A percentile compares a stretch with the other conserved stretches of the same genome.
These are phyloP conservation scores for Amaurobius ferox DNA, from an alignment of 2,888 invertebrate genomes.

Conservation along the genomic window DNA sequence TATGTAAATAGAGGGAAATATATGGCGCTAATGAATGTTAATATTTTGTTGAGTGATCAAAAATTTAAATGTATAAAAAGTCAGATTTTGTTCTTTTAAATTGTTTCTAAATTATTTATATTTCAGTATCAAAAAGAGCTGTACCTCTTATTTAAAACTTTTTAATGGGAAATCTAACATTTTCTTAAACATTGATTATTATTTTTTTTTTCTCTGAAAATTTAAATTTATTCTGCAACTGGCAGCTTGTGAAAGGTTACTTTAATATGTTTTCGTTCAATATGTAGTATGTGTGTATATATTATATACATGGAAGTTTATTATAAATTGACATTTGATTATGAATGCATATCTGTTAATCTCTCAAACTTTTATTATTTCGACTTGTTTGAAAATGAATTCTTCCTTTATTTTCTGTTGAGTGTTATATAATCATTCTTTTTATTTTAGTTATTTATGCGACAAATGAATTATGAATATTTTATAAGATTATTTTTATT, in stretches of 20 bases:
- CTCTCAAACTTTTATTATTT: not conserved
- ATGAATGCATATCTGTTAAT: not conserved
- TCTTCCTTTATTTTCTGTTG: not conserved
- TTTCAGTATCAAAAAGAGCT: no score
- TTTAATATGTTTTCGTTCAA: no score
- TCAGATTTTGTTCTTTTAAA: slow-evolving; percentile 1
- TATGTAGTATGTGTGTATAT: not conserved
- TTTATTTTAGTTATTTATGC: not conserved
- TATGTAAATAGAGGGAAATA: slow-evolving; percentile 33
- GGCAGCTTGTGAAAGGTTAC: no score
- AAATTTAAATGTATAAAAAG: slow-evolving; percentile 15
- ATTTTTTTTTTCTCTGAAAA: no score
- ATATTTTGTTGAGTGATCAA: slow-evolving; percentile 60
- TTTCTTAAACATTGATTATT: no score
- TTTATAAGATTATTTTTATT: not conserved
- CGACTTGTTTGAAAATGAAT: not conserved
- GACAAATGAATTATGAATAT: not conserved
- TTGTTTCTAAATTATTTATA: no score
- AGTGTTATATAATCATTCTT: not conserved
- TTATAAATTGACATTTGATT: not conserved
- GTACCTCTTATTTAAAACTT: no score
- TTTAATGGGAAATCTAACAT: no score
- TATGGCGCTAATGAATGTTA: slow-evolving; percentile 12
- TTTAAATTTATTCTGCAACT: no score
- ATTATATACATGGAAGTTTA: not conserved